Conservation (phyloP, 2,888 invertebrate genomes). For the Notodonta ziczac region DNA sequence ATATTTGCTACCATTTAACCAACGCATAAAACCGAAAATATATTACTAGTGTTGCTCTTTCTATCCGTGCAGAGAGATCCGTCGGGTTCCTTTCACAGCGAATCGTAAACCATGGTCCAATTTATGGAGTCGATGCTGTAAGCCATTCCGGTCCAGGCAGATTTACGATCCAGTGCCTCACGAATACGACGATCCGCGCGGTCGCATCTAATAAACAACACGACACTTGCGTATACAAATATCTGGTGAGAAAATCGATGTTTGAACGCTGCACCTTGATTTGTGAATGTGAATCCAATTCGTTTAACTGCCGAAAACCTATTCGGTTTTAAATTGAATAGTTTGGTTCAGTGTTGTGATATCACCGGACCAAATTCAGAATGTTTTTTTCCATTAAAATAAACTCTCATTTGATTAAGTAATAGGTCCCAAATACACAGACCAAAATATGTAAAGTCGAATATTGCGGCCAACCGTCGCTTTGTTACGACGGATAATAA, state of each 20-base stretch:
- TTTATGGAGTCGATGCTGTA: conserved; percentile 76
- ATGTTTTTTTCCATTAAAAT: too few relatives aligned
- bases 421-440: too few relatives aligned
- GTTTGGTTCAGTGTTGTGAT: too few relatives aligned
- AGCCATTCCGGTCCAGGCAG: conserved; percentile 73
- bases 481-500: not conserved
- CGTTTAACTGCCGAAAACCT: not conserved
- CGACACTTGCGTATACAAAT: conserved; percentile 40
- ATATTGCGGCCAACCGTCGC: not conserved
- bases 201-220: conserved; percentile 66
- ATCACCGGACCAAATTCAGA: too few relatives aligned
- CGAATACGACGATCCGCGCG: conserved; percentile 67
- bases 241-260: conserved; percentile 28
- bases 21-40: conserved; percentile 24
- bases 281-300: conserved; percentile 11
- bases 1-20: conserved; percentile 16
- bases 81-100: conserved; percentile 67
- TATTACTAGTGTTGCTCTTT: conserved; percentile 50
- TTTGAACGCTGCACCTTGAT: conserved; percentile 19
- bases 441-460: too few relatives aligned
- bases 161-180: conserved; percentile 75
- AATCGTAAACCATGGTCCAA: conserved; percentile 79
- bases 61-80: conserved; percentile 46
- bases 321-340: not conserved
- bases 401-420: too few relatives aligned